These are phyloP conservation scores for Tenebrio molitor DNA, from an alignment of 1,140 invertebrate species.

Conservation along the genomic window DNA sequence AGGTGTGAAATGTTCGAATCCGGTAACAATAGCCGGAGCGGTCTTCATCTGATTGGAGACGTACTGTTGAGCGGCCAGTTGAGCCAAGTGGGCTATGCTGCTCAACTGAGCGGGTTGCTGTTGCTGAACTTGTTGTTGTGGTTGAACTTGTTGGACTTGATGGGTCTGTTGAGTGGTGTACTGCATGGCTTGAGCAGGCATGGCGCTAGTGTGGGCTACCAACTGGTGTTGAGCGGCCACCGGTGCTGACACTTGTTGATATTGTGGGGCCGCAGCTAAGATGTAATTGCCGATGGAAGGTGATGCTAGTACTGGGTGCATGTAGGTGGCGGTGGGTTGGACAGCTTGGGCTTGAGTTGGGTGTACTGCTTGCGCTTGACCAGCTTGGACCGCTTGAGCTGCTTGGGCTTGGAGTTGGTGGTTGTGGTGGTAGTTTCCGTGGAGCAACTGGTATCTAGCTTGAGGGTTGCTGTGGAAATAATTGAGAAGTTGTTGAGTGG, in stretches of 20 bases:
- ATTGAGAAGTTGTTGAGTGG: slow-evolving; percentile 54
- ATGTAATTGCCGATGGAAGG: slow-evolving; percentile 31
- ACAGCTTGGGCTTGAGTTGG: slow-evolving; percentile 45
- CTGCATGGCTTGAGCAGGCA: not conserved
- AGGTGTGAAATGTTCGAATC: slow-evolving; percentile 63
- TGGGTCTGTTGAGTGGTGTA: not conserved
- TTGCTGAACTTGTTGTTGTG: slow-evolving; percentile 36
- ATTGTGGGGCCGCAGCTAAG: slow-evolving; percentile 24
- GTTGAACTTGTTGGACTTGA: slow-evolving; percentile 32
- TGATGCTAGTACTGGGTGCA: slow-evolving; percentile 8
- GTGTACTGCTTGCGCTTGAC: slow-evolving; percentile 47
- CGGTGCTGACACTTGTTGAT: slow-evolving; percentile 28
- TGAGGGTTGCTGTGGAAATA: slow-evolving; percentile 58
- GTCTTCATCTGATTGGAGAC: slow-evolving; percentile 28
- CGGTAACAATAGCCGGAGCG: slow-evolving; percentile 63
- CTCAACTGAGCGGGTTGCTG: slow-evolving; percentile 47
- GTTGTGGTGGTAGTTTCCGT: slow-evolving; percentile 41
- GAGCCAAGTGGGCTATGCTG: slow-evolving; percentile 57
- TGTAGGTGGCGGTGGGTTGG: slow-evolving; percentile 20
- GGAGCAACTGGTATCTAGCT: slow-evolving; percentile 54
- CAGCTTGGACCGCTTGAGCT: slow-evolving; percentile 40
- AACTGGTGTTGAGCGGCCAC: slow-evolving; percentile 20
- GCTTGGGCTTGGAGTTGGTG: slow-evolving; percentile 40
- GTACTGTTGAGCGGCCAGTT: slow-evolving; percentile 60
- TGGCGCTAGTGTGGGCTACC: slow-evolving; percentile 18